Conservation (phyloP, 1,140 invertebrate species). For the Atta texana region DNA sequence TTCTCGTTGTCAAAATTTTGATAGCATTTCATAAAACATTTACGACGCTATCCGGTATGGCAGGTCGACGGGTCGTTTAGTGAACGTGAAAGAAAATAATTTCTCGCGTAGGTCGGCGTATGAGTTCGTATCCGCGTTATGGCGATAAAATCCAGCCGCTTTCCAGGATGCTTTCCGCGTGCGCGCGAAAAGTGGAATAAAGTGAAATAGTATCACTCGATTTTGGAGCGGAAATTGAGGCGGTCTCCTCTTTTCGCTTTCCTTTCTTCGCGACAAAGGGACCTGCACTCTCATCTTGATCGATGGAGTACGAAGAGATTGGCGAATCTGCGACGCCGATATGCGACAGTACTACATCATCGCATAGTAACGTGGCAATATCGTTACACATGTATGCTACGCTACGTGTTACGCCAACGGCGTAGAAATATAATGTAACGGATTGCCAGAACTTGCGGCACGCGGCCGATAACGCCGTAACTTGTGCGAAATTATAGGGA, state of each 20-base stretch:
- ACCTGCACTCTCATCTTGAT: not conserved
- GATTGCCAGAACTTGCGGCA: slow-evolving; percentile 48
- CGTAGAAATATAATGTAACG: slow-evolving; percentile 59
- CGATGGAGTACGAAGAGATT: slow-evolving; percentile 18
- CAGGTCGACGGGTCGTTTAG: slow-evolving; percentile 7
- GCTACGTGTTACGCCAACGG: slow-evolving; percentile 50
- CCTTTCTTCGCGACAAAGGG: slow-evolving; percentile 25
- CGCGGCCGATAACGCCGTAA: slow-evolving; percentile 42
- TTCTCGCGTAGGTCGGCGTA: not conserved
- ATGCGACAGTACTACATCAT: slow-evolving; percentile 29
- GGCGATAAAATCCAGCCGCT: slow-evolving; percentile 5
- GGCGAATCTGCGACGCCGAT: slow-evolving; percentile 29
- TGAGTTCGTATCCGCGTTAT: slow-evolving; percentile 23
- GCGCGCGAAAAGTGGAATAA: slow-evolving; percentile 39
- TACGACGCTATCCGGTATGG: not conserved
- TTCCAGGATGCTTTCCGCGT: not conserved
- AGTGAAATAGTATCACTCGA: slow-evolving; percentile 54
- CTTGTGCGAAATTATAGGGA: slow-evolving; percentile 49
- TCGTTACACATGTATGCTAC: slow-evolving; percentile 26
- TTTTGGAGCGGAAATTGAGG: slow-evolving; percentile 56
- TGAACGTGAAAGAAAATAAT: slow-evolving; percentile 20
- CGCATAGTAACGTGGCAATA: slow-evolving; percentile 41
- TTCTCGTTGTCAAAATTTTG: slow-evolving; percentile 41
- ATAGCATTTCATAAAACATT: slow-evolving; percentile 24
- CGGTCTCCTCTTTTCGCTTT: not conserved